Percentiles rank a stretch among this genome's conserved stretches.
Conservation (phyloP, 2,888 invertebrate species). For the Scaptomyza cyrtandrae region DNA sequence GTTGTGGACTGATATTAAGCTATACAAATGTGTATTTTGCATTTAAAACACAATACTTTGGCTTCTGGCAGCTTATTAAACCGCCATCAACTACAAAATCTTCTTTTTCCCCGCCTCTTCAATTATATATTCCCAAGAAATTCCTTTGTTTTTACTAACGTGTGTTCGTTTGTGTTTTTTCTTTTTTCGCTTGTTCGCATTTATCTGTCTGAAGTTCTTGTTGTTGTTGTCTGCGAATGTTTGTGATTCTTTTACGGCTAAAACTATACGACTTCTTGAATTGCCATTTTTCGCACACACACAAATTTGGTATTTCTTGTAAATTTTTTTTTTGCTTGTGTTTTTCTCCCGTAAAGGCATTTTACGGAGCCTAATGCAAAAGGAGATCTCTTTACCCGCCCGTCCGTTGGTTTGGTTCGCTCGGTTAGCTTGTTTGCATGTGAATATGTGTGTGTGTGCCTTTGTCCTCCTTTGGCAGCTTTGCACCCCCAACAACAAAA, state of each 20-base stretch:
- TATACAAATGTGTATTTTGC: conserved; percentile 12
- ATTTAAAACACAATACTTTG: conserved; percentile 21
- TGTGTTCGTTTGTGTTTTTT: background rate
- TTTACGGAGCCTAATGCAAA: conserved; percentile 52
- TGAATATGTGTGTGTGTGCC: conserved; percentile 33
- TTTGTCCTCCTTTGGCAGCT: conserved; percentile 59
- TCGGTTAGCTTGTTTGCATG: conserved; percentile 17
- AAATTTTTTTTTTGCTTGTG: background rate
- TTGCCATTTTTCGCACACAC: conserved; percentile 48
- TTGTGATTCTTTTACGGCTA: conserved; percentile 64
- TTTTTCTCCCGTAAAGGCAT: conserved; percentile 38
- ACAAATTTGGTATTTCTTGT: conserved; percentile 8
- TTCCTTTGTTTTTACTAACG: conserved; percentile 30
- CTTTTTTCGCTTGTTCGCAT: conserved; percentile 4
- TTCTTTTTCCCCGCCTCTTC: conserved; percentile 5
- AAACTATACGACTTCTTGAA: conserved; percentile 63
- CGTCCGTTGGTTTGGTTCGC: conserved; percentile 6
- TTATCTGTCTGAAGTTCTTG: conserved; percentile 32
- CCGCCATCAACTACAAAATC: conserved; percentile 24
- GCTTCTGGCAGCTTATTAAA: conserved; percentile 42
- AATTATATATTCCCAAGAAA: conserved; percentile 34
- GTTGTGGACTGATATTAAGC: background rate
- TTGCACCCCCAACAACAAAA: conserved; percentile 56
- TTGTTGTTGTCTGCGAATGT: conserved; percentile 56
- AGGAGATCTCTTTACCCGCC: conserved; percentile 12